Base-by-base conservation (phyloP, 2,797 vertebrate species). In the Moxostoma hubbsi region DNA sequence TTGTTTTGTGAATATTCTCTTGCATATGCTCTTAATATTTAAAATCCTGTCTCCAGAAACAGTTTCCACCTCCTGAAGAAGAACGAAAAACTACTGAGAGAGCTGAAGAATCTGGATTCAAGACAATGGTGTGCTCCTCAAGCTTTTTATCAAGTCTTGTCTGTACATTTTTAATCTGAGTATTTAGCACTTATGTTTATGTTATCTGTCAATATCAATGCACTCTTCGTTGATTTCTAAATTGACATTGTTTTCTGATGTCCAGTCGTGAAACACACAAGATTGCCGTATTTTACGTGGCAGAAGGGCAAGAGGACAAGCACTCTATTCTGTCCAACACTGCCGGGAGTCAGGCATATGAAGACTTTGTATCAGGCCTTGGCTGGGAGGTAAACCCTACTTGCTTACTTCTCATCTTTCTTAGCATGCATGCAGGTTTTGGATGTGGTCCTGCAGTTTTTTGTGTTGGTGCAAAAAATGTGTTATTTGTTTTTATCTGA, bases 221-320 rank as follows among this genome's bases (percentile, higher is more conserved):
- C 36, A 36, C 36, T 36, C 36, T 36, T 36, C 4, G 36, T 36
- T 36, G 36, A 36, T 36, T 36, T 36, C 36, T 68, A 9, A 36
- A n/a, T 77, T 1, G 6, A 5, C 51, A 10, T 65, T 74, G 4
- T n/a, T n/a, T 4, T 6, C 1, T 9, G 5, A 67, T 43, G 73
- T 86, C 53, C 80, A 99, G 98, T 89, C 96, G 98, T 36, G 98
- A 99, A 88, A 99, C 97, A 3, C 98, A 99, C 92, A 99, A 99
- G 92, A 99, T 99, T 13, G 98, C 98, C 1, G 98, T 99, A 72
- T 98, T 99, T 92, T 99, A 99, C 75, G 97, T 99, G 83, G 98
- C 98, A 36, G 98, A 99, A 87, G 98, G 98, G 59, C 98, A 99
- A 90, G 98, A 99, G 89, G 98, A 99, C 91, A 99, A 99, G 87